A percentile compares a stretch with the other conserved stretches of the same genome.
phyloP scores from a whole-genome alignment of 2,113 vertebrate genomes.

The Nansenia antarctica region DNA sequence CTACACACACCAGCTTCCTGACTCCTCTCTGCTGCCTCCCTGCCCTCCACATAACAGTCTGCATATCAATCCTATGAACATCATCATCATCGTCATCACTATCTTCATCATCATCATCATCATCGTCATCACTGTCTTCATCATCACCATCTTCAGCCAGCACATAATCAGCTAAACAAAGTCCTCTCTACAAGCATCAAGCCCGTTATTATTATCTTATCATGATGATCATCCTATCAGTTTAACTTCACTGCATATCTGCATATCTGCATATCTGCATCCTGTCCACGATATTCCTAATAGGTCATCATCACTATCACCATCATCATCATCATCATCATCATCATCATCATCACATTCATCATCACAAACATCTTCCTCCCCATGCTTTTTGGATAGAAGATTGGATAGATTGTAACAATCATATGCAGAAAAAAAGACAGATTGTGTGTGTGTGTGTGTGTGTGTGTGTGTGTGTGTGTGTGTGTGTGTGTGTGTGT shows the following conservation, averaged over 20 bases:
- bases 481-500: slow-evolving; percentile 18
- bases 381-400: not conserved
- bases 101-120: not conserved
- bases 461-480: slow-evolving; percentile 1
- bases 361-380: not conserved
- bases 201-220: too few relatives aligned
- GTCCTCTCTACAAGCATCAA: not conserved
- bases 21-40: not conserved
- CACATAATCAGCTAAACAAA: not conserved
- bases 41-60: not conserved
- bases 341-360: slow-evolving; percentile 1
- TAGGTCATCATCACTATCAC: too few relatives aligned
- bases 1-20: too few relatives aligned
- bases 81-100: not conserved
- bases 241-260: too few relatives aligned
- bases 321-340: not conserved
- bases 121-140: not conserved
- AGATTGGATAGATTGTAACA: not conserved
- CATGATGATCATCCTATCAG: too few relatives aligned
- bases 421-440: not conserved
- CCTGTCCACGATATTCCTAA: too few relatives aligned
- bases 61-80: not conserved
- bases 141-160: not conserved
- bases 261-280: too few relatives aligned
- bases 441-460: not conserved